phyloP scores from a whole-genome alignment of 2,888 invertebrate genomes.

The Cosmia trapezina region DNA sequence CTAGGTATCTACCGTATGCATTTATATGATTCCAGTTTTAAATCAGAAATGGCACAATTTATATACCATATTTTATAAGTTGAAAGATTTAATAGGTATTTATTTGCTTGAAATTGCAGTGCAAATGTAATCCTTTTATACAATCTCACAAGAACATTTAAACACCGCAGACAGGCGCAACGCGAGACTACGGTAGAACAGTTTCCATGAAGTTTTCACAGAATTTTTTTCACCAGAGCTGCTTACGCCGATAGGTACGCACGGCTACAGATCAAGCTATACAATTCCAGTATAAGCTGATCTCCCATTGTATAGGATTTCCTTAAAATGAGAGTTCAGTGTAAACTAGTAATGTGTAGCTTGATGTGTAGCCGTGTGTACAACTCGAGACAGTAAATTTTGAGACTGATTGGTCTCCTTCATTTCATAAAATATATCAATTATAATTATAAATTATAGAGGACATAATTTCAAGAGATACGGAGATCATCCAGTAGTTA shows the following conservation, averaged over 20 bases:
- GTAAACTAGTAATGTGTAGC: too few species aligned
- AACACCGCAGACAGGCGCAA: too few species aligned
- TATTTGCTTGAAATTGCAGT: neutral
- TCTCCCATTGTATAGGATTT: too few species aligned
- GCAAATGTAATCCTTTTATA: neutral
- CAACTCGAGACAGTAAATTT: neutral
- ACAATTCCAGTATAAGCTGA: too few species aligned
- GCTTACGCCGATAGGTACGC: neutral
- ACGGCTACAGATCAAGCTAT: too few species aligned
- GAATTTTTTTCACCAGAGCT: too few species aligned
- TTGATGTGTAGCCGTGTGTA: too few species aligned
- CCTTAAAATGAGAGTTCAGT: too few species aligned
- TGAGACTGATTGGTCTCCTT: neutral
- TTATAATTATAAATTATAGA: too few species aligned
- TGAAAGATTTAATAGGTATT: neutral
- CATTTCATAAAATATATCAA: neutral
- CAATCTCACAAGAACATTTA: neutral
- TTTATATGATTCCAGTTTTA: slow-evolving; percentile 5
- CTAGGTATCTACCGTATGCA: neutral
- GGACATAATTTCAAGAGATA: too few species aligned
- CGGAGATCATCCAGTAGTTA: neutral
- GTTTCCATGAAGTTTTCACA: too few species aligned
- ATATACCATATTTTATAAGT: neutral
- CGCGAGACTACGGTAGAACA: too few species aligned
- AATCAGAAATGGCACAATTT: neutral